Evolutionary conservation across 37 sponge, comb jelly and placozoan species (phyloP), one percentile per base, ranked within the genome.

Genomic region (Beroe ovata): DNA sequence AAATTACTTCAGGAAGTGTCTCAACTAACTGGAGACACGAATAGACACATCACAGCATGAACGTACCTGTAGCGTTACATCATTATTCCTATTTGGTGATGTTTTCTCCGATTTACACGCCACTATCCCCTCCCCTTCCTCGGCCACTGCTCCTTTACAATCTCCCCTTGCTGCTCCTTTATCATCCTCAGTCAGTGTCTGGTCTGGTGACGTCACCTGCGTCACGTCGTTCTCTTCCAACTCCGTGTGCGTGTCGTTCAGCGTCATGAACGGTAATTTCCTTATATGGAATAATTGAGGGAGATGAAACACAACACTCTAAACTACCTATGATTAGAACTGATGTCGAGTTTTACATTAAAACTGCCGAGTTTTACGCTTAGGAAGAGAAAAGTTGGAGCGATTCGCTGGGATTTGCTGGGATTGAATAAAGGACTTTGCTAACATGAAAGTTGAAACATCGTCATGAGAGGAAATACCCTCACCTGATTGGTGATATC

Each of bases 401-500:
- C n/a, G n/a, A n/a, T n/a, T n/a, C n/a, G n/a, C n/a, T n/a, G n/a
- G n/a, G n/a, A n/a, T n/a, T n/a, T n/a, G n/a, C n/a, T n/a, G n/a
- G n/a, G n/a, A n/a, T n/a, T n/a, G n/a, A n/a, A n/a, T n/a, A n/a
- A n/a, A n/a, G n/a, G n/a, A n/a, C n/a, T n/a, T n/a, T n/a, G n/a
- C n/a, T n/a, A n/a, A n/a, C n/a, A n/a, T n/a, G n/a, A n/a, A n/a
- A n/a, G n/a, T n/a, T n/a, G n/a, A n/a, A n/a, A n/a, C n/a, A n/a
- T n/a, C n/a, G n/a, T n/a, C n/a, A n/a, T n/a, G n/a, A n/a, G n/a
- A n/a, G n/a, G n/a, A n/a, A n/a, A n/a, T n/a, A n/a, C n/a, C n/a
- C n/a, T 47, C 22, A 66, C 69, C 69, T 66, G 33, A 66, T 66
- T 6, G 69, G 69, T 18, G 69, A 66, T 14, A 66, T 66, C 32